These are phyloP conservation scores for Barypeithes pellucidus DNA, from an alignment of 2,888 invertebrate genomes.

Conservation along the genomic window DNA sequence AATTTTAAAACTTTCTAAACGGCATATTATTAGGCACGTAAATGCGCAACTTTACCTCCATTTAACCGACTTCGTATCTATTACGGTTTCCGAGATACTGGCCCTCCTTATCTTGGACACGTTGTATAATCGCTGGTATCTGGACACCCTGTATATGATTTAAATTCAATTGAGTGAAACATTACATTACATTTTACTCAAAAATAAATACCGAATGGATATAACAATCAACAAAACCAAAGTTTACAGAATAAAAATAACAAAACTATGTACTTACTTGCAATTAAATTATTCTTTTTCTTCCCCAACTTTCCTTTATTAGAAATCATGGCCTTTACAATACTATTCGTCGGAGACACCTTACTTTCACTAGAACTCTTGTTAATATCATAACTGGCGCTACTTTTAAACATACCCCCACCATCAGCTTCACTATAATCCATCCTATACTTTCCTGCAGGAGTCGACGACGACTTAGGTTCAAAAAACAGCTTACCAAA, in stretches of 20 bases:
- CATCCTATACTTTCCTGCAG: constrained; percentile 57
- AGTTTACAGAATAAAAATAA: constrained; percentile 1
- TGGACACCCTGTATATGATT: too few relatives aligned
- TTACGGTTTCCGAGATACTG: too few relatives aligned
- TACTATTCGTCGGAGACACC: constrained; percentile 72
- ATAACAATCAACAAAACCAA: too few relatives aligned
- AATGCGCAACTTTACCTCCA: too few relatives aligned
- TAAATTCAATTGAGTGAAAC: too few relatives aligned
- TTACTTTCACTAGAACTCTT: constrained; percentile 64
- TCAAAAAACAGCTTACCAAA: constrained; percentile 60
- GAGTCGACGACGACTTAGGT: constrained; percentile 64
- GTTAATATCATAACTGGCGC: constrained; percentile 60
- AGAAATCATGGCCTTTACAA: constrained; percentile 75
- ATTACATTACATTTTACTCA: too few relatives aligned
- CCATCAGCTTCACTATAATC: constrained; percentile 55
- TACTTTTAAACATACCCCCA: constrained; percentile 28
- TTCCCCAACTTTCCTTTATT: constrained; percentile 78
- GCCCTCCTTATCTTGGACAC: too few relatives aligned
- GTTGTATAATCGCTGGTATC: too few relatives aligned
- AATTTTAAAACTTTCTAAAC: too few relatives aligned
- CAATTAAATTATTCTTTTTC: constrained; percentile 81
- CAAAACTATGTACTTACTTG: constrained; percentile 75
- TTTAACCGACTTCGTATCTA: too few relatives aligned
- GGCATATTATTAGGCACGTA: too few relatives aligned
- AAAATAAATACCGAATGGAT: too few relatives aligned